A percentile compares a stretch with the other conserved stretches of the same genome.
phyloP scores from a whole-genome alignment of 2,797 vertebrate genomes.

The Adrianichthys oophorus region DNA sequence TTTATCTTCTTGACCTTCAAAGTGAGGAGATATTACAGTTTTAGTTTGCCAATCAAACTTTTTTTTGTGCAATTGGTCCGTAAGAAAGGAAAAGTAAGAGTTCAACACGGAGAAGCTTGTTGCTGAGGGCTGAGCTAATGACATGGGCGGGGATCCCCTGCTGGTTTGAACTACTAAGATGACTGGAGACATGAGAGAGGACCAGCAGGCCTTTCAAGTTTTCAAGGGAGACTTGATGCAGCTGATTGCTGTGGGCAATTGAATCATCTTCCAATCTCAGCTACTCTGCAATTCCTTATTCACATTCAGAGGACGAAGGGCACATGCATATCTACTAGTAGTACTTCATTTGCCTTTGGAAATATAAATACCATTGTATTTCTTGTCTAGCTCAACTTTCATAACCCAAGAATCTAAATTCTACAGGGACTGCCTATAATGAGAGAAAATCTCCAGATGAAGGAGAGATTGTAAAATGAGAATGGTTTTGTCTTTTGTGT shows the following conservation, averaged over 20 bases:
- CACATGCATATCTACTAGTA: conserved; percentile 29
- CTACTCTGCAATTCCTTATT: conserved; percentile 27
- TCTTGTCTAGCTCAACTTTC: conserved; percentile 31
- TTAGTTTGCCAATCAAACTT: too few species aligned
- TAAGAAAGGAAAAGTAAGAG: conserved; percentile 34
- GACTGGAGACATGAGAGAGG: conserved; percentile 64
- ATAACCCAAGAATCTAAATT: conserved; percentile 37
- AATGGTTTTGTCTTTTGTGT: background rate
- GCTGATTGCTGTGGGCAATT: conserved; percentile 55
- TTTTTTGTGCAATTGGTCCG: conserved; percentile 7
- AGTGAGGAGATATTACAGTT: conserved; percentile 14
- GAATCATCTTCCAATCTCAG: conserved; percentile 43
- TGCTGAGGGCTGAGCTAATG: conserved; percentile 65
- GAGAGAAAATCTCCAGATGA: conserved; percentile 10
- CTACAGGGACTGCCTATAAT: conserved; percentile 24
- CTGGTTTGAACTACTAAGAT: conserved; percentile 55
- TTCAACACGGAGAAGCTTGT: conserved; percentile 35
- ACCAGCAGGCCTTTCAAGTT: conserved; percentile 63
- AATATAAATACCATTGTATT: conserved; percentile 38
- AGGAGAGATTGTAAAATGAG: conserved; percentile 18
- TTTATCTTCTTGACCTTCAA: conserved; percentile 29
- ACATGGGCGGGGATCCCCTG: conserved; percentile 66
- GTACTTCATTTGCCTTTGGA: conserved; percentile 44
- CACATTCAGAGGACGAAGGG: conserved; percentile 29
- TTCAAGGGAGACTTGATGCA: conserved; percentile 53